Evolutionary conservation across 2,888 invertebrate genomes (phyloP), one percentile per base, ranked within the genome.

Genomic region (Petrolisthes cinctipes): DNA sequence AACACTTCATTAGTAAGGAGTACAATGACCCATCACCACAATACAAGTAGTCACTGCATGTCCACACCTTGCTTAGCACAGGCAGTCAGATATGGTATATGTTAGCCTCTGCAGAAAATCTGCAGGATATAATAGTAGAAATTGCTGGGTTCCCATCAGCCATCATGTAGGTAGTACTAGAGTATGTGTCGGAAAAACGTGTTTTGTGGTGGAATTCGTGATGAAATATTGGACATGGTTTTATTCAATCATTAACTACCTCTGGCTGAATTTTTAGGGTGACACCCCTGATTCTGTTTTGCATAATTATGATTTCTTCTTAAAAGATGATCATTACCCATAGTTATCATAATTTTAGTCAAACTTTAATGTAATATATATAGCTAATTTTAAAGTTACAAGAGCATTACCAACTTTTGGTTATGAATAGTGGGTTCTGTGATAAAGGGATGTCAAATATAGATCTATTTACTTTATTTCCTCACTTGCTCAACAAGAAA

Each of bases 181-280:
- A 61, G 66, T 14, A 61, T 61, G 14, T 61, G 66, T 61, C 7
- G 66, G 66, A 61, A 61, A 61, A 61, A 61, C 66, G 66, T 61
- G 66, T 61, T 61, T 14, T 14, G 66, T 61, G 66, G 66, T 14
- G 14, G 66, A 61, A 61, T 66, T 66, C 3, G 66, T 66, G 1
- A 66, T 11, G 66, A 66, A 66, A 66, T 66, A 17, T 66, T 66
- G 66, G 66, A 17, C 11, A 66, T 66, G 66, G 17, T 66, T 66
- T 66, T 66, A 66, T 66, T 66, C 66, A 66, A 66, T 17, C 66
- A 66, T 66, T 66, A 66, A 66, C 66, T 66, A 66, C 66, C 66
- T 66, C 14, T 66, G 17, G 11, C 11, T 66, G 66, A 66, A 66
- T 66, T 14, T 14, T 66, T 66, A 66, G 66, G 66, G 66, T 66